Evolutionary conservation across 1,140 invertebrate species (phyloP), one percentile per base, ranked within the genome.

Genomic region (Danaus melanippus): DNA sequence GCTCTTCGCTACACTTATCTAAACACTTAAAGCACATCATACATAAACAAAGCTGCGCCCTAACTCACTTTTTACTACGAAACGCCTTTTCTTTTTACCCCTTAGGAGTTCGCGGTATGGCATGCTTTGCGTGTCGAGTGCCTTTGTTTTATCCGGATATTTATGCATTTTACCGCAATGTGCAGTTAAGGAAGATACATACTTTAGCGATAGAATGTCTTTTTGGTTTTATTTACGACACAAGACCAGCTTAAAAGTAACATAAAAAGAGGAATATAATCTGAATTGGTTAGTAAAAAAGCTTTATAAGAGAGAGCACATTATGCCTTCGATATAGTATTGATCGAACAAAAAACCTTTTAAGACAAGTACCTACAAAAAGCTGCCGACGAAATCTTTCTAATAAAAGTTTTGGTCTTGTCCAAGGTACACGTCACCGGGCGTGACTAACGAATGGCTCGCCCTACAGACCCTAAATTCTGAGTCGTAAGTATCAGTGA

Each of bases 331-430:
- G 52, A 64, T 64, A 63, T 64, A 66, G 60, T 59, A 58, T 44
- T 62, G 53, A 42, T 46, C 51, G 50, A 59, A 70, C 50, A 60
- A 71, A 74, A 76, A 76, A 70, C 71, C 70, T 74, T 74, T 74
- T 78, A 76, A 72, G 76, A 74, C 79, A 71, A 80, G 79, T 68
- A 74, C 50, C 45, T 42, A 50, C 21, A 64, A 60, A 58, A 56
- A 70, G 58, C 54, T 62, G 56, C 57, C 55, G 60, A 59, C 60
- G 50, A 70, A 66, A 62, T 73, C 64, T 72, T 83, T 84, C 77
- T 86, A 86, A 86, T 86, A 82, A 86, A 66, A 78, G 74, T 86
- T 86, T 86, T 86, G 79, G 83, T 86, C 72, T 86, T 86, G 83
- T 86, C 83, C 81, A 86, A 86, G 83, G 84, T 84, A 86, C 81